These are phyloP conservation scores for Lithobates sylvaticus DNA, from an alignment of 2,797 vertebrate species.

Conservation along the genomic window DNA sequence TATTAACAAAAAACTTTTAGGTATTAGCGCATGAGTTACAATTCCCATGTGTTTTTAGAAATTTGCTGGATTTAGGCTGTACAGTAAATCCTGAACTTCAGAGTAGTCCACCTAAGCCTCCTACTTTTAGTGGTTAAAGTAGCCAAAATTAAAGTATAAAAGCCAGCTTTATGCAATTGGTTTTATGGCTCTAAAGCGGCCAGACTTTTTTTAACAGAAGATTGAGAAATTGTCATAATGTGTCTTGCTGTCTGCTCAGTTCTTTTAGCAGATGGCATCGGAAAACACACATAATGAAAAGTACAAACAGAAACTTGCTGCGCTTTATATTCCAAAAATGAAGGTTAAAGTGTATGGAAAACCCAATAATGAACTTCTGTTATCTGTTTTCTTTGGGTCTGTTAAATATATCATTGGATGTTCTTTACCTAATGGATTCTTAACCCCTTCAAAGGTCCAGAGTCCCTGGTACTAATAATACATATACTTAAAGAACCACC, in stretches of 20 bases:
- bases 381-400: too few relatives aligned
- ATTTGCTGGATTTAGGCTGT: conserved; percentile 71
- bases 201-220: conserved; percentile 16
- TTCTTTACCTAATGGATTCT: too few relatives aligned
- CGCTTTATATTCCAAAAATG: too few relatives aligned
- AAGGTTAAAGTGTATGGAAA: too few relatives aligned
- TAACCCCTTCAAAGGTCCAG: too few relatives aligned
- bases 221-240: conserved; percentile 24
- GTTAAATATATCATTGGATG: too few relatives aligned
- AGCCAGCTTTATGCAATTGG: conserved; percentile 68
- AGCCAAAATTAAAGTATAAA: conserved; percentile 69
- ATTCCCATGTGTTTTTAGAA: conserved; percentile 75
- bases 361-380: too few relatives aligned
- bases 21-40: conserved; percentile 77
- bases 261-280: background rate
- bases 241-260: background rate
- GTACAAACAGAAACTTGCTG: too few relatives aligned
- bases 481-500: too few relatives aligned
- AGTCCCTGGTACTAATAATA: too few relatives aligned
- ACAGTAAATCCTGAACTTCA: conserved; percentile 74
- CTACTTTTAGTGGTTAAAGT: conserved; percentile 72
- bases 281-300: background rate
- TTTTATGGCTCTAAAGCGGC: conserved; percentile 60
- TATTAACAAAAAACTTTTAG: conserved; percentile 76
- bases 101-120: conserved; percentile 71